Evolutionary conservation across 2,888 invertebrate species (phyloP).

Genomic region (Galeruca laticollis): DNA sequence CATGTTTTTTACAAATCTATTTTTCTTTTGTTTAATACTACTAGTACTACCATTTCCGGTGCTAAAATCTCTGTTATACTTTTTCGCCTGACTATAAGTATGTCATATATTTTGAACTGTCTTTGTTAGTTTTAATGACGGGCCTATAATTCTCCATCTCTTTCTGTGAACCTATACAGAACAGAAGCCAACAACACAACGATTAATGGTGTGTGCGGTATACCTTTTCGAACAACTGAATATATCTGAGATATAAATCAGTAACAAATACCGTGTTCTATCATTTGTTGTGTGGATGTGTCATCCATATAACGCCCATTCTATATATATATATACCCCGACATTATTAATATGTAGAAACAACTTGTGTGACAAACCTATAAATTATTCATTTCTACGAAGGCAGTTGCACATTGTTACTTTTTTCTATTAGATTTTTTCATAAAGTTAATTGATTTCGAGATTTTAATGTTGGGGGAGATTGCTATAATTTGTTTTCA

Average conservation of each 20-base stretch:
- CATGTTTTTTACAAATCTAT: too few species aligned
- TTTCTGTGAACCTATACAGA: slow-evolving; percentile 39
- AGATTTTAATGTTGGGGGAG: too few species aligned
- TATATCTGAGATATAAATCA: slow-evolving; percentile 65
- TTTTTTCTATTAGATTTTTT: slow-evolving; percentile 6
- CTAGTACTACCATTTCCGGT: too few species aligned
- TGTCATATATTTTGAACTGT: too few species aligned
- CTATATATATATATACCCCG: slow-evolving; percentile 41
- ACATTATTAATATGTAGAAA: slow-evolving; percentile 48
- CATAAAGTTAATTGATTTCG: background rate
- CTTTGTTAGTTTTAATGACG: background rate
- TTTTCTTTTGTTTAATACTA: too few species aligned
- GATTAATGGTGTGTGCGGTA: slow-evolving; percentile 64
- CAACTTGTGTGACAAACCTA: slow-evolving; percentile 43
- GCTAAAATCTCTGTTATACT: too few species aligned
- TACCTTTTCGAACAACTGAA: slow-evolving; percentile 64
- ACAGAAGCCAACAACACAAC: slow-evolving; percentile 62
- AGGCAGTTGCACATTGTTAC: slow-evolving; percentile 26
- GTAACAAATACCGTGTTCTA: slow-evolving; percentile 61
- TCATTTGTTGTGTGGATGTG: slow-evolving; percentile 63
- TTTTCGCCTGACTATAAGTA: too few species aligned
- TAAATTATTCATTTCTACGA: slow-evolving; percentile 42
- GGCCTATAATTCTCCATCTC: slow-evolving; percentile 32
- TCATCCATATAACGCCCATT: slow-evolving; percentile 63
- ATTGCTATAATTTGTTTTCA: too few species aligned